Evolutionary conservation across 53 echinoderm and acorn worm species (phyloP).

Genomic region (Holothuria scabra): DNA sequence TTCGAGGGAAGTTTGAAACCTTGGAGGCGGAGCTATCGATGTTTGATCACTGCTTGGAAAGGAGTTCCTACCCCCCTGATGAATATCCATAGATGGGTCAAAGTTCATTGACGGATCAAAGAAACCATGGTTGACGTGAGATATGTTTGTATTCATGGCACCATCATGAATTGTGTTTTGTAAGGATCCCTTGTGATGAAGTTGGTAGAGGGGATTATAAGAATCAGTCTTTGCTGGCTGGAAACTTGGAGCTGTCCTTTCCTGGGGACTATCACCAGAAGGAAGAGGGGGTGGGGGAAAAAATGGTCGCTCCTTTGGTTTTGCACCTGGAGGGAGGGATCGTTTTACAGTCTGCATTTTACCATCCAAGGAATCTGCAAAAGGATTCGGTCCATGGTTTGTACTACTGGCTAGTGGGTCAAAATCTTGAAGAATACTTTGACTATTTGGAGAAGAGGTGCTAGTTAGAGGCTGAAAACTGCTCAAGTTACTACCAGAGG

Average conservation of each 20-base stretch:
- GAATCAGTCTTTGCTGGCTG: slow-evolving; percentile 51
- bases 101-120: slow-evolving; percentile 50
- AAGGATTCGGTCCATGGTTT: slow-evolving; percentile 43
- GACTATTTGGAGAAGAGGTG: slow-evolving; percentile 24
- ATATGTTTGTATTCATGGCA: slow-evolving; percentile 39
- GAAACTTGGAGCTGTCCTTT: slow-evolving; percentile 8
- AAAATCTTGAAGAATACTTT: slow-evolving; percentile 82
- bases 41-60: not conserved
- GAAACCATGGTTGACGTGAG: slow-evolving; percentile 83
- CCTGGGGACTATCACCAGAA: slow-evolving; percentile 5
- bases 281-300: not conserved
- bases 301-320: slow-evolving; percentile 72
- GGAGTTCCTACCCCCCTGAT: not conserved
- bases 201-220: slow-evolving; percentile 65
- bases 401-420: slow-evolving; percentile 74
- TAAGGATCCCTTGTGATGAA: slow-evolving; percentile 43
- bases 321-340: slow-evolving; percentile 75
- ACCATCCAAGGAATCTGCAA: slow-evolving; percentile 64
- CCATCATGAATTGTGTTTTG: not conserved
- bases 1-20: slow-evolving; percentile 15
- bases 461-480: not conserved
- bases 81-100: slow-evolving; percentile 42
- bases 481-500: not conserved
- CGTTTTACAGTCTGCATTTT: slow-evolving; percentile 51
- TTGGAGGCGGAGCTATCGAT: not conserved